phyloP scores from a whole-genome alignment of 2,113 vertebrate genomes.

The Sander vitreus region DNA sequence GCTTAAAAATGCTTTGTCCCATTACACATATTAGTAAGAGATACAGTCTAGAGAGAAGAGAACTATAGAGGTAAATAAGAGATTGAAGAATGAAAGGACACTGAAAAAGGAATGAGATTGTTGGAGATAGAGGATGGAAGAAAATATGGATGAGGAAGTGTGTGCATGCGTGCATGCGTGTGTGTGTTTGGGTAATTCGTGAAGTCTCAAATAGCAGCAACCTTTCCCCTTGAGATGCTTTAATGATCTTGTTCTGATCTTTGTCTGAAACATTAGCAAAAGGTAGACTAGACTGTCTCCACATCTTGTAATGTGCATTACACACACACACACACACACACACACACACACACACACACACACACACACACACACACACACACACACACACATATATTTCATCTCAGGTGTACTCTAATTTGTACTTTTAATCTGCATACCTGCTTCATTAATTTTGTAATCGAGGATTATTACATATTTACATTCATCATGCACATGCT shows the following conservation, averaged over 20 bases:
- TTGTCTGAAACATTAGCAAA: slow-evolving; percentile 5
- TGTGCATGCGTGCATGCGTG: not conserved
- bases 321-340: not conserved
- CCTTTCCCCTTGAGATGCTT: not conserved
- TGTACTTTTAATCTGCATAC: not conserved
- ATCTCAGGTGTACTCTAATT: slow-evolving; percentile 18
- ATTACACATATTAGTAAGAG: not conserved
- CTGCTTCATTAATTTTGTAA: not conserved
- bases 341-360: not conserved
- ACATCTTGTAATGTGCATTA: not conserved
- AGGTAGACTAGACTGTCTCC: not conserved
- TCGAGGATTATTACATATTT: not conserved
- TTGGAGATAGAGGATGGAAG: not conserved
- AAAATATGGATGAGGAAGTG: not conserved
- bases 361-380: not conserved
- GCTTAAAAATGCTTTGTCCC: too few relatives aligned
- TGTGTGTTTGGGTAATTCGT: not conserved
- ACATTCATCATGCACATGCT: not conserved
- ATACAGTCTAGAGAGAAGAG: not conserved
- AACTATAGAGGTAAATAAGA: not conserved
- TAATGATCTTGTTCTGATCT: not conserved
- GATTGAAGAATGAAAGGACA: not conserved
- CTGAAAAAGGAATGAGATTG: not conserved
- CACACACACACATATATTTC: not conserved
- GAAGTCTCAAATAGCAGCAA: not conserved